Evolutionary conservation across 2,797 vertebrate genomes (phyloP), one percentile per base, ranked within the genome.

Genomic region (Sebastes matsubarae): DNA sequence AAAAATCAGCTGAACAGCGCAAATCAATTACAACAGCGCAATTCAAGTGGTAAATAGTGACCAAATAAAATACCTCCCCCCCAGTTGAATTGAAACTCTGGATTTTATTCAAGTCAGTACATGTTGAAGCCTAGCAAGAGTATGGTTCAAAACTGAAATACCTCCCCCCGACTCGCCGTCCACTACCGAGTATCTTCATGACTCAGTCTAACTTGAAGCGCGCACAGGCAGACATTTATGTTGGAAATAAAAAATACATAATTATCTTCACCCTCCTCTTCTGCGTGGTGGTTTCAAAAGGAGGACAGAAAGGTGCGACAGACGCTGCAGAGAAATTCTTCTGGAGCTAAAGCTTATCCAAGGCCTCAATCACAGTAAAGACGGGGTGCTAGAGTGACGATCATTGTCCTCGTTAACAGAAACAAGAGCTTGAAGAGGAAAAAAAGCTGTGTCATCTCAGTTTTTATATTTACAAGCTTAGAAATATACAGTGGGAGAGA

Each of bases 81-180:
- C 88, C 83, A 73, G 87, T 90, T 93, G 81, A 88, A 93, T 91
- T 92, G 83, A 94, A 94, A 95, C 89, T 94, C 84, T 92, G 89
- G 87, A 92, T 94, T 96, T 96, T 95, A 96, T 95, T 95, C 78
- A 93, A 90, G 90, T 93, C 83, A 93, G 85, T 93, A 94, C 93
- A 94, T 89, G 85, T 68, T 88, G 83, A 93, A 92, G 75, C 82
- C 88, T 87, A 86, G 63, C 50, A 89, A 85, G 72, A 66, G 32
- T 50, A 71, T 75, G 73, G 68, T 76, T 87, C 57, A 86, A 24
- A 83, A 67, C 70, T 78, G 65, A 65, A 80, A 88, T 24, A 63
- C 42, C 57, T 9, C 69, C 75, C 78, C 34, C n/a, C 16, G 42
- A 12, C 65, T 75, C 42, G 1, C 76, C 76, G 38, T 72, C 71